phyloP scores from a whole-genome alignment of 2,888 invertebrate genomes.

The Hirtodrosophila trivittata region DNA sequence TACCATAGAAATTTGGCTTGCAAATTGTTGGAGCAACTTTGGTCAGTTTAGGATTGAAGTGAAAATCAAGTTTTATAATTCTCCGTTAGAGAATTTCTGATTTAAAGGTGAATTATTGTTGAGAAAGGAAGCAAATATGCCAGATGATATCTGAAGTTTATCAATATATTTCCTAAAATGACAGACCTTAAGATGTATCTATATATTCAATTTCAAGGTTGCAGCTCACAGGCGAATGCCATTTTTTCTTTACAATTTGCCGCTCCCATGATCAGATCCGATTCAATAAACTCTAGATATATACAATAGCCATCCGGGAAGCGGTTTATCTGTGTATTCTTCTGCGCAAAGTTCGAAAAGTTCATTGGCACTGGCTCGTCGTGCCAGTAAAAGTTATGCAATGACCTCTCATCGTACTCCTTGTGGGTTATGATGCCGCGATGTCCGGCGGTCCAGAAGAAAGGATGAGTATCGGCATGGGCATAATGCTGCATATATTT shows the following conservation, averaged over 20 bases:
- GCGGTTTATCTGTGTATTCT: background rate
- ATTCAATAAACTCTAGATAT: conserved; percentile 33
- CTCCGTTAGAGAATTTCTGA: too few relatives aligned
- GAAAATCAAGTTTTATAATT: background rate
- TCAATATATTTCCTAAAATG: too few relatives aligned
- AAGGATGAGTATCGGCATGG: conserved; percentile 42
- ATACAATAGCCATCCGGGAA: conserved; percentile 50
- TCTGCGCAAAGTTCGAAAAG: conserved; percentile 44
- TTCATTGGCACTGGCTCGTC: conserved; percentile 54
- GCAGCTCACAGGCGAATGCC: conserved; percentile 59
- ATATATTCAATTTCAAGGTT: too few relatives aligned
- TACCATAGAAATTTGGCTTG: too few relatives aligned
- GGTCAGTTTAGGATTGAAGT: too few relatives aligned
- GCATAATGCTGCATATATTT: conserved; percentile 40
- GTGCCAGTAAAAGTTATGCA: conserved; percentile 59
- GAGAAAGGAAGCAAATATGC: too few relatives aligned
- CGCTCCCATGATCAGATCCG: conserved; percentile 40
- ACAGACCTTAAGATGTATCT: too few relatives aligned
- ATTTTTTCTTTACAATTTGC: conserved; percentile 30
- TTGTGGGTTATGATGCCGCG: conserved; percentile 42
- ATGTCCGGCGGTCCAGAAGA: conserved; percentile 66
- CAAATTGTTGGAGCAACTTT: background rate
- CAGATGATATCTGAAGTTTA: too few relatives aligned
- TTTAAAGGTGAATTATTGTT: too few relatives aligned
- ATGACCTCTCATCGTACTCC: conserved; percentile 6